These are phyloP conservation scores for Trididemnum clinides DNA, from an alignment of 23 tunicate species.

Conservation along the genomic window DNA sequence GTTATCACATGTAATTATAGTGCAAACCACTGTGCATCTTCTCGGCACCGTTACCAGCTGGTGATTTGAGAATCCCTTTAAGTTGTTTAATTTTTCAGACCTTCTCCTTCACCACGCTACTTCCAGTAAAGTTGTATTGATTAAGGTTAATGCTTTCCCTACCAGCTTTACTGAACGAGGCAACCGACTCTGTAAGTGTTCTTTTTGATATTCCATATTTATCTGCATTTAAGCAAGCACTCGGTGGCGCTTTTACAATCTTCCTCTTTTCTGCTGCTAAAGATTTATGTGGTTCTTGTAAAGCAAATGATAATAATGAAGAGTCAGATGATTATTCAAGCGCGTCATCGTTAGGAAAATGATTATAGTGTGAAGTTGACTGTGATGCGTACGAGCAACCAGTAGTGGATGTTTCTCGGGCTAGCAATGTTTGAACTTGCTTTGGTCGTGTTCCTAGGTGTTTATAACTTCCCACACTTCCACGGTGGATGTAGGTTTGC, in stretches of 20 bases:
- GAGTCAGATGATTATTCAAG: not conserved
- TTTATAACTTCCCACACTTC: not conserved
- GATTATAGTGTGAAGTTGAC: not conserved
- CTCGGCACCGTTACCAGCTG: no score
- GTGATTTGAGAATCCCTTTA: no score
- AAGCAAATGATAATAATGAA: not conserved
- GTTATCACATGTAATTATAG: no score
- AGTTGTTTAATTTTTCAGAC: not conserved
- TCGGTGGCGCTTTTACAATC: not conserved
- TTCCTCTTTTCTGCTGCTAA: not conserved
- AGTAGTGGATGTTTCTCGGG: not conserved
- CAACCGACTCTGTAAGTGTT: not conserved
- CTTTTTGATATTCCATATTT: conserved; percentile 1
- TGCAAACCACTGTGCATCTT: no score
- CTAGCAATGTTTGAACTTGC: not conserved
- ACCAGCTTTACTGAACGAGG: not conserved
- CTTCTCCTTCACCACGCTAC: not conserved
- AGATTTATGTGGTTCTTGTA: not conserved
- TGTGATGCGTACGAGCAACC: not conserved
- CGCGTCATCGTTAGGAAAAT: not conserved
- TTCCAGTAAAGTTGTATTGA: not conserved
- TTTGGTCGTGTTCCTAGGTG: not conserved
- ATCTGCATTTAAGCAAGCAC: not conserved
- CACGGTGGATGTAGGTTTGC: not conserved
- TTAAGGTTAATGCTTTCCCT: not conserved